A percentile compares a stretch with the other conserved stretches of the same genome.
Evolutionary conservation across 2,113 vertebrate genomes (phyloP).

Genomic region (Pica pica): DNA sequence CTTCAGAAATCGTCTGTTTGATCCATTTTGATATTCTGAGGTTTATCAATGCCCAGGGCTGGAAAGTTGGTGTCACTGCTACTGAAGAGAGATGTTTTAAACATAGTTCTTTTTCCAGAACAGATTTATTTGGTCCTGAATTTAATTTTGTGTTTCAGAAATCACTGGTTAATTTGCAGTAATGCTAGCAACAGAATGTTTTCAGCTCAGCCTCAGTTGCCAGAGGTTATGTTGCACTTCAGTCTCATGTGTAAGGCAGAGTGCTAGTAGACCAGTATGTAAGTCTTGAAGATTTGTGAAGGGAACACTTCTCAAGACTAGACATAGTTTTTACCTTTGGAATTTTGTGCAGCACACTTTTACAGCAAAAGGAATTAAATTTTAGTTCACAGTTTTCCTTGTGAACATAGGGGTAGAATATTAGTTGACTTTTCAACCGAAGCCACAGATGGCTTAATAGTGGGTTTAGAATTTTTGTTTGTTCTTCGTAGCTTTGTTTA

Average conservation of each 20-base stretch:
- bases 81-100: neutral
- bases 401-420: neutral
- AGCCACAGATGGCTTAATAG: neutral
- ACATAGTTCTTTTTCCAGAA: neutral
- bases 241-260: neutral
- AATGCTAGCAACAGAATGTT: neutral
- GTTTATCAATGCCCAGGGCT: neutral
- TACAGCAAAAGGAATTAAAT: neutral
- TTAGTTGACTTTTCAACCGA: neutral
- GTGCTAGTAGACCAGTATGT: neutral
- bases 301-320: neutral
- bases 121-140: neutral
- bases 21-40: neutral
- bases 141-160: neutral
- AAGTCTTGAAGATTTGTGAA: neutral
- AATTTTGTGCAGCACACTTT: neutral
- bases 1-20: neutral
- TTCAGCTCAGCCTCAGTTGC: neutral
- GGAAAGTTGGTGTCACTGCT: neutral
- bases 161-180: neutral
- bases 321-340: neutral
- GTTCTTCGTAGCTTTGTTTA: neutral
- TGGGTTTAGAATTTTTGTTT: neutral
- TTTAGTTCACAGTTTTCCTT: neutral
- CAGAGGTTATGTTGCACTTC: fast-evolving